Evolutionary conservation across 2,797 vertebrate genomes (phyloP).

Genomic region (Eutrigla gurnardus): DNA sequence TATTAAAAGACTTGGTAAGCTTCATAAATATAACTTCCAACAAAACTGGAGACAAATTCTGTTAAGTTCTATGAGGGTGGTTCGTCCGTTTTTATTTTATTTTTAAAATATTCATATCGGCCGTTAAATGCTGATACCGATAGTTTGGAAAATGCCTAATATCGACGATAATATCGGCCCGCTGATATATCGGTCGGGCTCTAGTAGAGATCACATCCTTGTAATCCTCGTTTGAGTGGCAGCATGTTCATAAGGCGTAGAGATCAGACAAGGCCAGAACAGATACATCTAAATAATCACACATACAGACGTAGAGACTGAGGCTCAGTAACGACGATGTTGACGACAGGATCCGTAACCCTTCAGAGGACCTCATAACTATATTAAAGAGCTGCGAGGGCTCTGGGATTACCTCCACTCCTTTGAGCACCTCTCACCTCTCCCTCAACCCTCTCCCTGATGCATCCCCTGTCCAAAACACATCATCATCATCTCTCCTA

Average conservation of each 20-base stretch:
- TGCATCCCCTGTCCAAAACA: conserved; percentile 12
- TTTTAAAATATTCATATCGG: too few species aligned
- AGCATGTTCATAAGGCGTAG: conserved; percentile 15
- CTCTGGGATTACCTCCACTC: conserved; percentile 38
- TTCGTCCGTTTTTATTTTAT: too few species aligned
- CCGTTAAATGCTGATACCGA: too few species aligned
- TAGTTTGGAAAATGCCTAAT: too few species aligned
- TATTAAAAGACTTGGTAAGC: too few species aligned
- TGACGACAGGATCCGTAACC: conserved; percentile 24
- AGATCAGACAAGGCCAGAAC: conserved; percentile 35
- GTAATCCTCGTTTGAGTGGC: not conserved
- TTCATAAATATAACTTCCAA: too few species aligned
- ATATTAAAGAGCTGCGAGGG: conserved; percentile 21
- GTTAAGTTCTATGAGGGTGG: too few species aligned
- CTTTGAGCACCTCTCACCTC: conserved; percentile 38
- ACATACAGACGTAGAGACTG: not conserved
- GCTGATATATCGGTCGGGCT: too few species aligned
- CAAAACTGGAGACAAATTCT: too few species aligned
- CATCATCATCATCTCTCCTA: not conserved
- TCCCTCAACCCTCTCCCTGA: conserved; percentile 37
- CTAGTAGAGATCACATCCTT: conserved; percentile 6
- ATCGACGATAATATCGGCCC: too few species aligned
- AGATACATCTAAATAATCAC: conserved; percentile 31
- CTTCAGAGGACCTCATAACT: conserved; percentile 24
- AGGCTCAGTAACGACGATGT: conserved; percentile 10